Percentiles rank a stretch among this genome's conserved stretches.
Conservation (phyloP, 2,888 invertebrate genomes). For the Microctonus brassicae region DNA sequence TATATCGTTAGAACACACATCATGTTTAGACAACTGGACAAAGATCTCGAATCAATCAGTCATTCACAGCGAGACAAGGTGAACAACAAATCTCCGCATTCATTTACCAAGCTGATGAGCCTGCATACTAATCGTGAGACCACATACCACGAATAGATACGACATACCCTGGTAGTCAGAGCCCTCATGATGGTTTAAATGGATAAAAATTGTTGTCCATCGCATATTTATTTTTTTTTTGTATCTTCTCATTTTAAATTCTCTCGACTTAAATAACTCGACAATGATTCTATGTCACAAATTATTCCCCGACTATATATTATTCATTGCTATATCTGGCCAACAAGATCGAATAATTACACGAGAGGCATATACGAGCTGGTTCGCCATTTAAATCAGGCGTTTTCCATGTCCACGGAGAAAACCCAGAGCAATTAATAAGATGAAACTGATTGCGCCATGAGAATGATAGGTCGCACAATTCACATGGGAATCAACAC, state of each 20-base stretch:
- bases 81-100: slow-evolving; percentile 1
- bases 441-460: not conserved
- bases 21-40: not conserved
- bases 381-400: no score
- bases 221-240: no score
- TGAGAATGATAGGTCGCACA: not conserved
- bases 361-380: no score
- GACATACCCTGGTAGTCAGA: not conserved
- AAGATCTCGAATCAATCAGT: not conserved
- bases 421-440: not conserved
- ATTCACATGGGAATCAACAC: not conserved
- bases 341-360: no score
- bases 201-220: no score
- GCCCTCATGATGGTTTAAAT: no score
- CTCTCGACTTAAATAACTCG: not conserved
- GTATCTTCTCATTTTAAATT: no score
- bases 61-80: not conserved
- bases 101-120: slow-evolving; percentile 5
- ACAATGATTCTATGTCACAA: no score
- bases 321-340: no score
- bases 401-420: not conserved
- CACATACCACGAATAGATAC: no score
- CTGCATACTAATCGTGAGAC: not conserved
- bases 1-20: not conserved
- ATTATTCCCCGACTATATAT: no score